A percentile compares a stretch with the other conserved stretches of the same genome.
phyloP scores from a whole-genome alignment of 2,113 vertebrate genomes.

The Orycteropus afer region DNA sequence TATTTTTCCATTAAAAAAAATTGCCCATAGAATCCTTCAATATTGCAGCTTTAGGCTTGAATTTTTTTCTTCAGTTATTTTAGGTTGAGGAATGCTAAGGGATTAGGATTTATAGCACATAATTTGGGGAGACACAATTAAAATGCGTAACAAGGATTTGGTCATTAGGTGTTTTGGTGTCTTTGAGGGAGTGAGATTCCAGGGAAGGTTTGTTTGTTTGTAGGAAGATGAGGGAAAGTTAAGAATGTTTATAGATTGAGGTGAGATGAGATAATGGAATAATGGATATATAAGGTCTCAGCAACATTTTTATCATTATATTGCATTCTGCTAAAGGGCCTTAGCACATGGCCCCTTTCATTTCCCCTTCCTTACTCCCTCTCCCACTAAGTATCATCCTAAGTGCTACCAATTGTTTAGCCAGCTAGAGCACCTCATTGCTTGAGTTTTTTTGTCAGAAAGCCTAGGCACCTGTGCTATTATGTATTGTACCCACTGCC shows the following conservation, averaged over 20 bases:
- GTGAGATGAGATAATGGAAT: constrained; percentile 60
- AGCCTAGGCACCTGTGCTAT: background rate
- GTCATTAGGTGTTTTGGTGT: background rate
- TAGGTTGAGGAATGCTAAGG: no score
- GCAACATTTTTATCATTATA: constrained; percentile 61
- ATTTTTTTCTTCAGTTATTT: no score
- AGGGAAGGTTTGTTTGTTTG: background rate
- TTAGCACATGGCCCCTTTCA: constrained; percentile 37
- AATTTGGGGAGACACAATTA: background rate
- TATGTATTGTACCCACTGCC: background rate
- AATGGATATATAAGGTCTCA: constrained; percentile 45
- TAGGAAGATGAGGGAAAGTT: background rate
- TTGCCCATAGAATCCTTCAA: no score
- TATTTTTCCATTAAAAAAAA: no score
- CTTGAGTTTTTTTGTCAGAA: constrained; percentile 46
- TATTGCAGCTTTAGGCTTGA: no score
- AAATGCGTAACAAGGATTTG: background rate
- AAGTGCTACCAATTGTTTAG: background rate
- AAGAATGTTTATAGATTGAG: constrained; percentile 34
- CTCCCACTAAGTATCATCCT: background rate
- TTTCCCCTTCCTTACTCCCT: background rate
- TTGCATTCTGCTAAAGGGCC: constrained; percentile 36
- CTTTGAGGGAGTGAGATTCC: background rate
- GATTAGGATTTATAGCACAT: background rate
- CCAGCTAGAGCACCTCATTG: background rate